A percentile compares a stretch with the other conserved stretches of the same genome.
Evolutionary conservation across 2,888 invertebrate genomes (phyloP).

Genomic region (Doris montereyensis): DNA sequence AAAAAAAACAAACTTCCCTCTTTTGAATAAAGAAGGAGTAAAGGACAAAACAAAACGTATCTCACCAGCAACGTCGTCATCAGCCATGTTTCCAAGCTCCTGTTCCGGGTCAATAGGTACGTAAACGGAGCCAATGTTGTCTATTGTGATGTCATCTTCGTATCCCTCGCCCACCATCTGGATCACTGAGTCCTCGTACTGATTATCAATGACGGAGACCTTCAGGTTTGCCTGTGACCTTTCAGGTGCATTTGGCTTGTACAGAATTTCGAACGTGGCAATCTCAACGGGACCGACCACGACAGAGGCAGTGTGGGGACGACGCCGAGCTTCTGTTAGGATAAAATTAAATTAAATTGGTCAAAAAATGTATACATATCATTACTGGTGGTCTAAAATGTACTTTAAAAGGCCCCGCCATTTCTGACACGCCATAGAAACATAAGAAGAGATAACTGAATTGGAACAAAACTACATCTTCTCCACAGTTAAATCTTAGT

Average conservation of each 20-base stretch:
- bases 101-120: conserved; percentile 55
- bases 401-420: no score
- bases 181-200: conserved; percentile 76
- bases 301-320: conserved; percentile 71
- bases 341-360: no score
- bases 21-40: no score
- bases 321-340: conserved; percentile 35
- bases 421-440: no score
- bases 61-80: conserved; percentile 70
- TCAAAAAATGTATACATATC: no score
- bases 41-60: no score
- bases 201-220: conserved; percentile 76
- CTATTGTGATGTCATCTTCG: conserved; percentile 74
- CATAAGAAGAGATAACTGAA: no score
- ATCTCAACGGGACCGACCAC: conserved; percentile 66
- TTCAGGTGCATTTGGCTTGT: conserved; percentile 60
- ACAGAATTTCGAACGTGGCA: conserved; percentile 67
- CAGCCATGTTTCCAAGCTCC: conserved; percentile 69
- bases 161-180: conserved; percentile 75
- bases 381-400: no score
- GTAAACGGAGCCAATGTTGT: conserved; percentile 72
- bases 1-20: background rate
- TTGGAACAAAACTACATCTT: no score
- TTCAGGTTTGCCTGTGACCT: conserved; percentile 72
- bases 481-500: no score